Percentiles rank a stretch among this genome's conserved stretches.
Evolutionary conservation across 2,888 invertebrate genomes (phyloP).

Genomic region (Cyclophora albipunctata): DNA sequence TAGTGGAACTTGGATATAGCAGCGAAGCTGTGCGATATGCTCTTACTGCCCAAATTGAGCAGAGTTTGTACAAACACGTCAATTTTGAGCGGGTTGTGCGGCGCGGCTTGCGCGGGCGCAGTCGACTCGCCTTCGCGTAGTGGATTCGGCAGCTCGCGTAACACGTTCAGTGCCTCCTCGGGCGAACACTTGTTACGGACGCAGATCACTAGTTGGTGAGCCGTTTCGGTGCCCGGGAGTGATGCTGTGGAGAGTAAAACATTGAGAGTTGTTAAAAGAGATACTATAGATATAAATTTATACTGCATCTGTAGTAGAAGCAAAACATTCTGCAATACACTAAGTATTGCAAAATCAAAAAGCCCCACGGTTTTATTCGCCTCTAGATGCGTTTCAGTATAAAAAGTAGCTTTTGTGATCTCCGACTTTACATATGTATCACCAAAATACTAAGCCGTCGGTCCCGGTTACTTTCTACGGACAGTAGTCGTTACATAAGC

Average conservation of each 20-base stretch:
- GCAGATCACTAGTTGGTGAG: slow-evolving; percentile 89
- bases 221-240: slow-evolving; percentile 86
- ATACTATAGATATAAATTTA: no score
- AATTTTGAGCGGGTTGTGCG: slow-evolving; percentile 94
- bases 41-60: slow-evolving; percentile 94
- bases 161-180: slow-evolving; percentile 90
- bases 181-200: slow-evolving; percentile 93
- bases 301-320: no score
- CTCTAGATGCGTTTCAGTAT: no score
- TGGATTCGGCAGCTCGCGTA: slow-evolving; percentile 91
- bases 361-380: no score
- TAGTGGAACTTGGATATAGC: slow-evolving; percentile 98
- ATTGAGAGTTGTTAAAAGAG: not conserved
- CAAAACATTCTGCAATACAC: no score
- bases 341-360: no score
- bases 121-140: slow-evolving; percentile 81
- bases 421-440: no score
- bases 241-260: slow-evolving; percentile 68
- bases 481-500: not conserved
- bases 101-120: slow-evolving; percentile 78
- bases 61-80: slow-evolving; percentile 98
- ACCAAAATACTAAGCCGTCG: no score
- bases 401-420: no score
- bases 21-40: slow-evolving; percentile 98
- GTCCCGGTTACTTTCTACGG: no score